Evolutionary conservation across 2,113 vertebrate genomes (phyloP).

Genomic region (Pteropus alecto): DNA sequence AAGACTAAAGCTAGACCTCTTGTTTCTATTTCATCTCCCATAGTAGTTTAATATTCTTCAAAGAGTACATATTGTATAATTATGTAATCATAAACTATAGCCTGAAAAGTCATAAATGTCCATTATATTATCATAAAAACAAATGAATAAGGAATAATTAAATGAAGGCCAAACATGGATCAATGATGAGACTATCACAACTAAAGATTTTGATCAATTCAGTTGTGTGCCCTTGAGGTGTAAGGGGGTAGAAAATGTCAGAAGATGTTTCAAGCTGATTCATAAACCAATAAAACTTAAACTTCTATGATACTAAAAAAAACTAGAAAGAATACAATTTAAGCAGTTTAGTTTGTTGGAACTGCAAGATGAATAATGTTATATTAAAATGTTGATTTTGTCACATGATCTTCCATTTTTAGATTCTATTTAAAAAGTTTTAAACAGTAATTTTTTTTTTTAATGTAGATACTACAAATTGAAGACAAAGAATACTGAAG

Average conservation of each 20-base stretch:
- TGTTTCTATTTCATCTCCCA: not conserved
- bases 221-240: not conserved
- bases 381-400: not conserved
- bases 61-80: not conserved
- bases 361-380: not conserved
- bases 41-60: not conserved
- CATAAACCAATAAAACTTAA: not conserved
- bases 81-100: not conserved
- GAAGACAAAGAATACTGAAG: not conserved
- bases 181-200: not conserved
- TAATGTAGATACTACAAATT: not conserved
- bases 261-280: not conserved
- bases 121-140: not conserved
- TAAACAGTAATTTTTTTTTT: not conserved
- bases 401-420: not conserved
- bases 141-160: not conserved
- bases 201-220: not conserved
- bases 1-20: not conserved
- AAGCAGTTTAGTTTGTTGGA: not conserved
- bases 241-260: not conserved
- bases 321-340: not conserved
- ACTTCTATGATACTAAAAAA: slow-evolving; percentile 29
- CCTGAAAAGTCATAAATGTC: not conserved
- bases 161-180: not conserved
- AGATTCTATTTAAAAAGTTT: not conserved